Base-by-base conservation (phyloP, 1,140 invertebrate genomes). In the Aphelinus atriplicis region DNA sequence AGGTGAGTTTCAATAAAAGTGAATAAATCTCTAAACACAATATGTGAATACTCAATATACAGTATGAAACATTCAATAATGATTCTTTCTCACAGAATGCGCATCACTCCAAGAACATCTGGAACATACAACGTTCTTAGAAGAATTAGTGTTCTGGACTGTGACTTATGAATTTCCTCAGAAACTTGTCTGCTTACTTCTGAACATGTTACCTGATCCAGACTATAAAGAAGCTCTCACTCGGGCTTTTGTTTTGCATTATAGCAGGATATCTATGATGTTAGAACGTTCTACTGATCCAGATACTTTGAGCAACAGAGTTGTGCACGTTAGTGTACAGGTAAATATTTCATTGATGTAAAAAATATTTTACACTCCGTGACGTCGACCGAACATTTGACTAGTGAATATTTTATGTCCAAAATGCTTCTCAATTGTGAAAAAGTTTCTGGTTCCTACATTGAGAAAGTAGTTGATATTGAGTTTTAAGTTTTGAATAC, bases 71-170 rank as follows among this genome's bases (percentile, higher is more conserved):
- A 42, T 69, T 77, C 26, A 47, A 65, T 80, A 7, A 63, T 64
- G 6, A 46, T 53, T 72, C 74, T 56, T 70, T 71, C 76, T 86
- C 78, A 66, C 66, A 87, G 94, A 95, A 87, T 91, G 95, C 80
- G 92, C 94, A n/a, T 94, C 94, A 1, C 85, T 97, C 46, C 93
- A 93, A 82, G 92, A 94, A 76, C 90, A 92, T 5, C 87, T 98
- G 3, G 90, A 92, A 45, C 96, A 98, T 87, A 92, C 91, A 63
- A 97, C 95, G 0, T 93, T 99, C 79, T 89, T 99, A 42, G 97
- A 98, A 86, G 97, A 99, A 89, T 91, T 99, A 69, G 95, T 99
- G 78, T 99, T 99, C 89, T 99, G 97, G 97, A 98, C 96, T 42
- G 96, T 98, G 46, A 96, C 96, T 84, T 98, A 95, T 88, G 97